Percentiles rank a stretch among this genome's conserved stretches.
Evolutionary conservation across 2,113 vertebrate species (phyloP).

Genomic region (Formicarius rufipectus): DNA sequence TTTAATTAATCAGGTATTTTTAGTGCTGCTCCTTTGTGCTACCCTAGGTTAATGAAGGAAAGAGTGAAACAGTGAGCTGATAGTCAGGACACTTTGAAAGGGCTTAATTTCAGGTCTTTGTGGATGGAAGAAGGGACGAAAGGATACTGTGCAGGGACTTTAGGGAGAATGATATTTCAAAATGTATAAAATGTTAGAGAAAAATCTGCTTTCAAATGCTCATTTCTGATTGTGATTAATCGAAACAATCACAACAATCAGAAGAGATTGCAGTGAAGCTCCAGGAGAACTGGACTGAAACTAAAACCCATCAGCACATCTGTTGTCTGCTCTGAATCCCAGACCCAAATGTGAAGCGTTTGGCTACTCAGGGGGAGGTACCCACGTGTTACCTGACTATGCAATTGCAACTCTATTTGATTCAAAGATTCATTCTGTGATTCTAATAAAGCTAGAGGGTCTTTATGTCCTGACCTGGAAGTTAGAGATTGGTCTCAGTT

Average conservation of each 20-base stretch:
- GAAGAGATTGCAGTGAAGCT: neutral
- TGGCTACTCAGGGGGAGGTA: neutral
- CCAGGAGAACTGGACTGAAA: neutral
- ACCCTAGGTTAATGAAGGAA: neutral
- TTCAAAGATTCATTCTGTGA: neutral
- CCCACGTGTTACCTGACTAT: neutral
- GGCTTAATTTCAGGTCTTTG: neutral
- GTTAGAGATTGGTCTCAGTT: conserved; percentile 65
- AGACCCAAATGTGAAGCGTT: neutral
- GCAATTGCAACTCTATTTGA: neutral
- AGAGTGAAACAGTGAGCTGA: neutral
- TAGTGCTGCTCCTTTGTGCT: neutral
- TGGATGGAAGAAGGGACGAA: neutral
- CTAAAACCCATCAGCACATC: neutral
- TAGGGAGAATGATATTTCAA: neutral
- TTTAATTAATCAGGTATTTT: neutral
- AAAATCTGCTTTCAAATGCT: neutral
- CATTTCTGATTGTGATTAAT: neutral
- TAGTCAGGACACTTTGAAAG: neutral
- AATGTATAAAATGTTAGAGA: neutral
- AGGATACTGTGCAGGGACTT: neutral
- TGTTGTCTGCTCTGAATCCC: neutral
- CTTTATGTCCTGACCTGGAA: conserved; percentile 66
- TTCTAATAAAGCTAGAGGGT: neutral
- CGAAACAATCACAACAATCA: neutral